Evolutionary conservation across 2,113 vertebrate species (phyloP), one percentile per base, ranked within the genome.

Genomic region (Silurus glanis): DNA sequence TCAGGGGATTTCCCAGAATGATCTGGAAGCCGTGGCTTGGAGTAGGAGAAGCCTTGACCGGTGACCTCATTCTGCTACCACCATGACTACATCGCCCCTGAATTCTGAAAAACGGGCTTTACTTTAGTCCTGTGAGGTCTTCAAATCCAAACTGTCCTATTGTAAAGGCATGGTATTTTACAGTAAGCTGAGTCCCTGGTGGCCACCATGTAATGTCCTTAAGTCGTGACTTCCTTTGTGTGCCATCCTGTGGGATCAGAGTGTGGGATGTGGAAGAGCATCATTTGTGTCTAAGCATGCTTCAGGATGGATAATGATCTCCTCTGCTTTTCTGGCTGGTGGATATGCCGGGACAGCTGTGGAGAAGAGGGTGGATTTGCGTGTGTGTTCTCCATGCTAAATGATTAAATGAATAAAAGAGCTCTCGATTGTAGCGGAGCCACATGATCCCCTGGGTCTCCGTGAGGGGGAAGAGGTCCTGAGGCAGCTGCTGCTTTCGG

Each of bases 401-500:
- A 88, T 90, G 87, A 88, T 88, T 90, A 90, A 89, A 87, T 89
- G 75, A 82, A 86, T 87, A 89, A 87, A 87, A 76, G 85, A 78
- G 84, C 86, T 83, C 71, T 87, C 84, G 76, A 87, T 86, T 86
- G 83, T 85, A 76, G 81, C 67, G 6, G 59, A 87, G 88, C 82
- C 81, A 86, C 86, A 87, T 88, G 89, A 89, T 89, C 86, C 82
- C 83, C 61, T 47, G 85, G 88, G 84, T 82, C 83, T 86, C 83
- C 13, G 37, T 8, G 17, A 80, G 83, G 86, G 82, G 83, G 84
- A 69, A 83, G 74, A 89, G 88, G 69, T 87, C 87, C 74, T 49
- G 82, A 71, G 85, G 89, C 87, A 91, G 90, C 90, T 90, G 89
- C 89, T 90, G 76, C 87, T 90, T 87, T 86, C 69, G 85, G 78